Conservation (phyloP, 2,797 vertebrate genomes). For the Cynopterus sphinx region DNA sequence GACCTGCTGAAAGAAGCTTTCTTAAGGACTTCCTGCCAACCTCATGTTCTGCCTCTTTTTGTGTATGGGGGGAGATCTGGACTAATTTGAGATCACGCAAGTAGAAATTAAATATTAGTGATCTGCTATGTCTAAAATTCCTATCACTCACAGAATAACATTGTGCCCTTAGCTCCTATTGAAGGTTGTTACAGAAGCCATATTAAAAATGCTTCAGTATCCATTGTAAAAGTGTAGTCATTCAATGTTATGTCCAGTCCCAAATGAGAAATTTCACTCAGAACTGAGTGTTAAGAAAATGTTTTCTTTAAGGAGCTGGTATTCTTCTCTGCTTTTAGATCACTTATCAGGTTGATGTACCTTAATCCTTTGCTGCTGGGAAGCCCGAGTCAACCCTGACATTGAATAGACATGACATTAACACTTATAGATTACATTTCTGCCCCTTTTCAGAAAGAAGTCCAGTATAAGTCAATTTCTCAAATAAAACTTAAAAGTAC, state of each 20-base stretch:
- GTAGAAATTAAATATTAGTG: not conserved
- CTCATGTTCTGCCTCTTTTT: not conserved
- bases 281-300: not conserved
- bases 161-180: not conserved
- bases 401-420: not conserved
- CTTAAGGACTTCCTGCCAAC: not conserved
- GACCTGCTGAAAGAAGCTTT: not conserved
- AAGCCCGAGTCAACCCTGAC: not conserved
- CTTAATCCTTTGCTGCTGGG: not conserved
- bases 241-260: not conserved
- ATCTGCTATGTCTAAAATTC: not conserved
- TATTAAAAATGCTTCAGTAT: not conserved
- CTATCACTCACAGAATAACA: not conserved
- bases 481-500: not conserved
- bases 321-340: not conserved
- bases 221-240: not conserved
- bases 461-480: not conserved
- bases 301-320: not conserved
- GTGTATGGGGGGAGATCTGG: not conserved
- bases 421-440: not conserved
- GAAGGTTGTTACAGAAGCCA: not conserved
- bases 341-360: not conserved
- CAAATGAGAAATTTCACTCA: constrained; percentile 4
- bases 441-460: constrained; percentile 11
- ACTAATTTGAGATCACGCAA: constrained; percentile 7